Conservation (phyloP, 2,113 vertebrate species). For the Urocitellus parryii region DNA sequence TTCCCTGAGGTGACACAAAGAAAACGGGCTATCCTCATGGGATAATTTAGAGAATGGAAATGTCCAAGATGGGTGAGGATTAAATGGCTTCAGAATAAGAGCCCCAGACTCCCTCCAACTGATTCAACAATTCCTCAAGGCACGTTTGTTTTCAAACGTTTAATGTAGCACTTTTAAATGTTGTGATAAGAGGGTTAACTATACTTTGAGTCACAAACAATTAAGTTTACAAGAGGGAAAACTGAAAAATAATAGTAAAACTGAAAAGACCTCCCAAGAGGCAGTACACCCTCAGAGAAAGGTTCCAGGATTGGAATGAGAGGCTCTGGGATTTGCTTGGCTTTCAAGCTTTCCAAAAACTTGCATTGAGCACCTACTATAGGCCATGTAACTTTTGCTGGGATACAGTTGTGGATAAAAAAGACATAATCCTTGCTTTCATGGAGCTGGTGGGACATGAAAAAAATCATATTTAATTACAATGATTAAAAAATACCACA, state of each 20-base stretch:
- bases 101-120: not conserved
- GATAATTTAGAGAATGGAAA: not conserved
- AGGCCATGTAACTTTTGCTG: not conserved
- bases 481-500: not conserved
- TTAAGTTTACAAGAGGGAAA: not conserved
- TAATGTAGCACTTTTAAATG: not conserved
- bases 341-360: not conserved
- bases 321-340: not conserved
- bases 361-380: not conserved
- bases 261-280: not conserved
- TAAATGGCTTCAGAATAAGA: not conserved
- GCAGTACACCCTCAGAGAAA: not conserved
- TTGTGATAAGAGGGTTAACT: not conserved
- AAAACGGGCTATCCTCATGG: not conserved
- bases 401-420: not conserved
- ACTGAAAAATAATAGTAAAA: constrained; percentile 9
- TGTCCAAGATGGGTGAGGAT: not conserved
- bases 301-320: not conserved
- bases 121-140: not conserved
- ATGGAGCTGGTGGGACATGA: not conserved
- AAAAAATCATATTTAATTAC: constrained; percentile 21
- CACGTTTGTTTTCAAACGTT: not conserved
- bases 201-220: constrained; percentile 5
- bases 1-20: not conserved
- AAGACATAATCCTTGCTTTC: not conserved